Percentiles rank a stretch among this genome's conserved stretches.
phyloP scores from a whole-genome alignment of 1,140 invertebrate genomes.

The Pogonognathellus flavescens region DNA sequence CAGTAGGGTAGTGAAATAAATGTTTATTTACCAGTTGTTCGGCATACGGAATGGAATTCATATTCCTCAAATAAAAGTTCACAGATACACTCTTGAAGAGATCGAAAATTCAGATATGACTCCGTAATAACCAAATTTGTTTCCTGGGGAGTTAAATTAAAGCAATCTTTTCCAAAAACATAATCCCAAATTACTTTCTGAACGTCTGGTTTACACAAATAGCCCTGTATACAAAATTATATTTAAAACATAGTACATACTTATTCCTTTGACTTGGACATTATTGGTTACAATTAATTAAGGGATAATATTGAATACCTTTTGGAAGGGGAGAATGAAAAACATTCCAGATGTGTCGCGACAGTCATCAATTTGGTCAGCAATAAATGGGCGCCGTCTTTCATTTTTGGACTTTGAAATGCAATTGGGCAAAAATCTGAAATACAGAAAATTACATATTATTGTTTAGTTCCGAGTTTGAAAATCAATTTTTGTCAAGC shows the following conservation, averaged over 20 bases:
- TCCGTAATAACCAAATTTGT: slow-evolving; percentile 92
- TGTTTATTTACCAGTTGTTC: slow-evolving; percentile 78
- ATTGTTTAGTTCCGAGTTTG: neutral
- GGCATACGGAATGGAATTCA: slow-evolving; percentile 86
- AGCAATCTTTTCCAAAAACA: slow-evolving; percentile 90
- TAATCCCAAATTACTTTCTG: slow-evolving; percentile 98
- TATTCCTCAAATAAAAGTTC: slow-evolving; percentile 99
- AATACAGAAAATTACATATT: neutral
- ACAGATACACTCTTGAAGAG: slow-evolving; percentile 91
- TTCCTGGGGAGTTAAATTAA: slow-evolving; percentile 82
- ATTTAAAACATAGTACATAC: neutral
- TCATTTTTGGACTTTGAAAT: slow-evolving; percentile 99
- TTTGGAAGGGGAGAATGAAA: slow-evolving; percentile 95
- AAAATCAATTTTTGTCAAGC: neutral
- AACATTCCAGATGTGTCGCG: slow-evolving; percentile 94
- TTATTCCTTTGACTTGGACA: neutral
- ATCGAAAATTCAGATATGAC: slow-evolving; percentile 93
- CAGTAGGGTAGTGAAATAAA: no score
- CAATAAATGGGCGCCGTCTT: slow-evolving; percentile 91
- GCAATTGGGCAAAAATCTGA: slow-evolving; percentile 90
- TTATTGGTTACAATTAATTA: slow-evolving; percentile 59
- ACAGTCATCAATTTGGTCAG: slow-evolving; percentile 94
- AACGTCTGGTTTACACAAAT: slow-evolving; percentile 94
- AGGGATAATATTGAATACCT: slow-evolving; percentile 71
- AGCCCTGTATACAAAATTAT: slow-evolving; percentile 76